A percentile compares a stretch with the other conserved stretches of the same genome.
phyloP scores from a whole-genome alignment of 2,888 invertebrate genomes.

The Drosophila nr. perissopoda region DNA sequence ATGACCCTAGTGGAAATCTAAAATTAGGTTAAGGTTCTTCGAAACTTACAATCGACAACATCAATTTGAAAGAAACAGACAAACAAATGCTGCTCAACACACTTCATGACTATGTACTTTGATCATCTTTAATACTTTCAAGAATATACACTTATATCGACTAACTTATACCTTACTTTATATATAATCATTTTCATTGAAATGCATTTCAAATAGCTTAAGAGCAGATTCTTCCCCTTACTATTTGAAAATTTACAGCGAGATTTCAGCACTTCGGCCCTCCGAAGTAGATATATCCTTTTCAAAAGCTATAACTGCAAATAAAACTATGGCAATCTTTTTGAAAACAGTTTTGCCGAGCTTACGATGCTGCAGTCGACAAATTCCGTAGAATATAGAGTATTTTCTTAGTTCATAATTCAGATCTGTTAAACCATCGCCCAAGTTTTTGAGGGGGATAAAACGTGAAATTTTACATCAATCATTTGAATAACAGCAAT shows the following conservation, averaged over 20 bases:
- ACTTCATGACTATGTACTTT: constrained; percentile 38
- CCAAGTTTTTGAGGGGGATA: constrained; percentile 31
- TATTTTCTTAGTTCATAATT: constrained; percentile 12
- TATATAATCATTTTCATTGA: background rate
- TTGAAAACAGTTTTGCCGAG: constrained; percentile 17
- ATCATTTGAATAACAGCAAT: constrained; percentile 70
- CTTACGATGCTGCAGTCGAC: constrained; percentile 19
- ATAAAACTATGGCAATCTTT: constrained; percentile 7
- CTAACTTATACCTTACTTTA: background rate
- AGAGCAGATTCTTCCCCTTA: constrained; percentile 13
- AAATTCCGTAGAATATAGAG: constrained; percentile 4
- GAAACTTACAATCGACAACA: constrained; percentile 35
- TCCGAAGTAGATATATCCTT: constrained; percentile 46
- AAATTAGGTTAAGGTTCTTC: constrained; percentile 69
- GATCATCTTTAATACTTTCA: constrained; percentile 39
- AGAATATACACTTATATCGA: constrained; percentile 9
- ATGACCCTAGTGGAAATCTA: constrained; percentile 63
- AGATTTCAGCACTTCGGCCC: constrained; percentile 38
- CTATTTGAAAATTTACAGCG: constrained; percentile 18
- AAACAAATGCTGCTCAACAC: constrained; percentile 42
- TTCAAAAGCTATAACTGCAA: constrained; percentile 22
- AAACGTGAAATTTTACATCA: constrained; percentile 52
- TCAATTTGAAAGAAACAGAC: constrained; percentile 2
- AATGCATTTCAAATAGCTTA: background rate
- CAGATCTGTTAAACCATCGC: constrained; percentile 6